A percentile compares a stretch with the other conserved stretches of the same genome.
Evolutionary conservation across 1,140 invertebrate species (phyloP).

Genomic region (Holotrichia oblita): DNA sequence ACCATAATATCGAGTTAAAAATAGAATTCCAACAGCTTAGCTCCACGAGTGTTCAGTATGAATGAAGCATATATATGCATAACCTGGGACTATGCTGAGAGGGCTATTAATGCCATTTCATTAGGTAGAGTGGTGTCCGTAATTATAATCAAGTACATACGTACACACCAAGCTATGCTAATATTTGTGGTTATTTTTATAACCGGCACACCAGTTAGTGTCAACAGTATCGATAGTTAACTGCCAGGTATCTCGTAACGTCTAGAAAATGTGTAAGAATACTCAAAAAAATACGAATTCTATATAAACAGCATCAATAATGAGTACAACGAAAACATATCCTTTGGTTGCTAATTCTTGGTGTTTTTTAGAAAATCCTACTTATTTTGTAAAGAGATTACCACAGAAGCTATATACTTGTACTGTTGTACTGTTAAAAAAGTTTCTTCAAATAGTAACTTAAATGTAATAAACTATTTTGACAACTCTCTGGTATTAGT

Average conservation of each 20-base stretch:
- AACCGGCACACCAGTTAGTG: not conserved
- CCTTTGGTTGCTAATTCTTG: no score
- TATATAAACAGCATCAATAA: no score
- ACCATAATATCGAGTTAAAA: no score
- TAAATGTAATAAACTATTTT: no score
- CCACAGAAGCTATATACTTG: no score
- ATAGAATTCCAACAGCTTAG: no score
- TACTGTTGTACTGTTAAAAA: no score
- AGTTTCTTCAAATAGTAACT: no score
- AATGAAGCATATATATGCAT: constrained; percentile 13
- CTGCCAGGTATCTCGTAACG: not conserved
- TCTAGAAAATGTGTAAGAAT: not conserved
- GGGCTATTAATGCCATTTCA: constrained; percentile 10
- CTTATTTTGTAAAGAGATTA: no score
- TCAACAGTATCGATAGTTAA: not conserved
- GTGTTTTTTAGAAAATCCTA: no score
- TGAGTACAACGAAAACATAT: no score
- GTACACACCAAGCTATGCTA: not conserved
- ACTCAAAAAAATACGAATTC: not conserved
- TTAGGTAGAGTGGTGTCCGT: not conserved
- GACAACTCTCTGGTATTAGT: no score
- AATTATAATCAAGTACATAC: constrained; percentile 17
- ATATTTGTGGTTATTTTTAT: constrained; percentile 7
- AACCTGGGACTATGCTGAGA: not conserved
- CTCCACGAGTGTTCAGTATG: not conserved